A percentile compares a stretch with the other conserved stretches of the same genome.
These are phyloP conservation scores for Tachyglossus aculeatus DNA, from an alignment of 2,797 vertebrate species.

Conservation along the genomic window DNA sequence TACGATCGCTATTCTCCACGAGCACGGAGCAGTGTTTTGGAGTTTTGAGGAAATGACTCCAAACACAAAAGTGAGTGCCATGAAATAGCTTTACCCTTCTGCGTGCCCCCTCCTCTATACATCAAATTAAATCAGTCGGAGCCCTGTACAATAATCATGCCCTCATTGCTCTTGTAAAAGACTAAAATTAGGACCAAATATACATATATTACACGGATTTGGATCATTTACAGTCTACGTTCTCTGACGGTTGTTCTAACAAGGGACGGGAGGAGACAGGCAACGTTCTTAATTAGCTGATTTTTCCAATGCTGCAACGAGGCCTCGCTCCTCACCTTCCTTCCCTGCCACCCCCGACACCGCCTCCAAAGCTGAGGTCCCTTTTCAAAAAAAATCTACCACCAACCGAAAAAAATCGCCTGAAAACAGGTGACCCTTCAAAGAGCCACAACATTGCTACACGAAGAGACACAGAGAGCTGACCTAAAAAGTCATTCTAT, in stretches of 20 bases:
- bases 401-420: conserved; percentile 1
- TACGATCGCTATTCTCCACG: conserved; percentile 47
- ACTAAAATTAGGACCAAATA: conserved; percentile 69
- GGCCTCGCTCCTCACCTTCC: conserved; percentile 2
- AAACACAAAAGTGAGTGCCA: conserved; percentile 33
- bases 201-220: conserved; percentile 76
- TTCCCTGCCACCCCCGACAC: too few species aligned
- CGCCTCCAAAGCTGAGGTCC: conserved; percentile 18
- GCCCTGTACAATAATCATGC: conserved; percentile 56
- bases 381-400: neutral
- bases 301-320: conserved; percentile 44
- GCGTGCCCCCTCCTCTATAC: conserved; percentile 49
- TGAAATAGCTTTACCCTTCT: conserved; percentile 41
- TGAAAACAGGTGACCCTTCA: conserved; percentile 25
- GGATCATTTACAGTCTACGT: conserved; percentile 66
- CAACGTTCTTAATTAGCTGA: conserved; percentile 42
- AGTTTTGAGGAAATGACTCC: conserved; percentile 52
- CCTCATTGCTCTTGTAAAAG: conserved; percentile 66
- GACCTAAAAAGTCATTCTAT: too few species aligned
- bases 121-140: conserved; percentile 41
- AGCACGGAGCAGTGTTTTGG: conserved; percentile 48
- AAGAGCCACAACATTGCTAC: neutral
- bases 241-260: conserved; percentile 52
- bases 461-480: too few species aligned
- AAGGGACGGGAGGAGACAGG: conserved; percentile 36